phyloP scores from a whole-genome alignment of 1,140 invertebrate species.

The Pseudobourletiella spinata region DNA sequence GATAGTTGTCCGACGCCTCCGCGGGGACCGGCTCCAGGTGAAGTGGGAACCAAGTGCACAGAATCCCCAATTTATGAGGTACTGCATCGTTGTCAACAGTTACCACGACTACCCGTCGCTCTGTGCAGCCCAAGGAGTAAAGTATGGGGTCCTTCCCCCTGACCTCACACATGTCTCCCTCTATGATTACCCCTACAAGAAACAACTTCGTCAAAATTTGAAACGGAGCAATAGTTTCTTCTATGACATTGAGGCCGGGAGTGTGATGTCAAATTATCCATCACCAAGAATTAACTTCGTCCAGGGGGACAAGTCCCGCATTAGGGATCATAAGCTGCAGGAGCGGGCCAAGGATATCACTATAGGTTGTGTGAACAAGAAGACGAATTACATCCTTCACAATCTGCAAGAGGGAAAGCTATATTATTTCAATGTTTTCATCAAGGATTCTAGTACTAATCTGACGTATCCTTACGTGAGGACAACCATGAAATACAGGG shows the following conservation, averaged over 20 bases:
- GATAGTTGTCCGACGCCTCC: slow-evolving; percentile 32
- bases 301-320: no score
- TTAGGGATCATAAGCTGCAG: neutral
- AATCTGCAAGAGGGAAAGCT: slow-evolving; percentile 46
- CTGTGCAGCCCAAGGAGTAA: slow-evolving; percentile 46
- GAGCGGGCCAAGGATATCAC: slow-evolving; percentile 25
- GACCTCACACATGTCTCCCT: slow-evolving; percentile 28
- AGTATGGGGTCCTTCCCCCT: slow-evolving; percentile 34
- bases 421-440: slow-evolving; percentile 45
- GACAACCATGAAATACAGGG: slow-evolving; percentile 39
- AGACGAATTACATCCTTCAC: slow-evolving; percentile 48
- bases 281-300: no score
- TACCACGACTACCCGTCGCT: slow-evolving; percentile 48
- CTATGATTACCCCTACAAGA: slow-evolving; percentile 11
- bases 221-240: no score
- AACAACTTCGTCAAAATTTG: neutral
- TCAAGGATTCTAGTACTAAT: slow-evolving; percentile 42
- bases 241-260: no score
- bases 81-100: slow-evolving; percentile 51
- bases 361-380: slow-evolving; percentile 47
- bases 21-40: slow-evolving; percentile 38
- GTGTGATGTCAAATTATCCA: no score
- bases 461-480: slow-evolving; percentile 42
- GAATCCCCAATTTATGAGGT: slow-evolving; percentile 49
- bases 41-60: slow-evolving; percentile 46